Conservation (phyloP, 2,888 invertebrate species). For the Lypha dubia region DNA sequence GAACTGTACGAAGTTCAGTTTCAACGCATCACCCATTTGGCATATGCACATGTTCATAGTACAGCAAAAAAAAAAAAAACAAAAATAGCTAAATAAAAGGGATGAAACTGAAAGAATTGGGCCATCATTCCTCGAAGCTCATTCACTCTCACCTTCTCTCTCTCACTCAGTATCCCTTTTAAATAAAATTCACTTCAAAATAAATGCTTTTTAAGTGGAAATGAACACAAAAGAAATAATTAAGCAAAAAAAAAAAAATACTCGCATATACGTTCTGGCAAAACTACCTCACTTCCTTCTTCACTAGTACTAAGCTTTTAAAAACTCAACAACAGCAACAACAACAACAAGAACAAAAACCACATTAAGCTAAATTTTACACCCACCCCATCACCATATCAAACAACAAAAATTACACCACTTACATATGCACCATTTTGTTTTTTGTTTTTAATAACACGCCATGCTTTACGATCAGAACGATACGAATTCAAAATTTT, state of each 20-base stretch:
- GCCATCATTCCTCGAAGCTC: background rate
- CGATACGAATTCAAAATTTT: slow-evolving; percentile 66
- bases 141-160: too few relatives aligned
- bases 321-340: background rate
- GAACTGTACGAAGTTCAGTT: slow-evolving; percentile 79
- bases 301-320: slow-evolving; percentile 48
- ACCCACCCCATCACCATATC: slow-evolving; percentile 43
- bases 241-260: slow-evolving; percentile 20
- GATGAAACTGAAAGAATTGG: background rate
- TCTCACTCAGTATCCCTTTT: slow-evolving; percentile 15
- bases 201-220: slow-evolving; percentile 12
- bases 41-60: slow-evolving; percentile 84
- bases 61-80: slow-evolving; percentile 65
- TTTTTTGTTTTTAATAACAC: slow-evolving; percentile 56
- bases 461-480: slow-evolving; percentile 59
- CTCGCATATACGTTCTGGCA: slow-evolving; percentile 59
- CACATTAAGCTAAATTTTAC: slow-evolving; percentile 51
- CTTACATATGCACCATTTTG: slow-evolving; percentile 53
- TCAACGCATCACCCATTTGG: slow-evolving; percentile 82
- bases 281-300: slow-evolving; percentile 63
- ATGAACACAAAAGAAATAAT: slow-evolving; percentile 22
- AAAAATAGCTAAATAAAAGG: slow-evolving; percentile 49
- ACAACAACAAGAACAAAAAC: background rate
- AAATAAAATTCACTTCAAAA: background rate
- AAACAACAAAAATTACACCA: slow-evolving; percentile 52